Evolutionary conservation across 2,797 vertebrate genomes (phyloP).

Genomic region (Sarcoramphus papa): DNA sequence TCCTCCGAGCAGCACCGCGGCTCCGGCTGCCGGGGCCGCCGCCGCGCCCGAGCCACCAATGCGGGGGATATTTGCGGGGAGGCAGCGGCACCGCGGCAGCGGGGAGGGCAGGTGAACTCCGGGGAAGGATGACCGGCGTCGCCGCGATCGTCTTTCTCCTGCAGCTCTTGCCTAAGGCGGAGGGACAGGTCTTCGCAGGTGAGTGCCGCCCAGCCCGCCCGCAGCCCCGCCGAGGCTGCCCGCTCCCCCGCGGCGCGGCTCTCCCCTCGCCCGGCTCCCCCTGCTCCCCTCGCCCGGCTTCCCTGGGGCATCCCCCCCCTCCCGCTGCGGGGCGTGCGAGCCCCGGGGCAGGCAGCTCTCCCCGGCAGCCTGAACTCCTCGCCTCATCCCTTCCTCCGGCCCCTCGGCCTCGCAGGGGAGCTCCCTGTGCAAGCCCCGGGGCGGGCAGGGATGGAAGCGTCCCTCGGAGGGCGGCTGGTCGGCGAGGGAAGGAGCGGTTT

Average conservation of each 20-base stretch:
- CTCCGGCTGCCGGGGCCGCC: constrained; percentile 4
- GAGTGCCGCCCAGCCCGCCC: constrained; percentile 4
- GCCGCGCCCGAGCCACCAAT: constrained; percentile 40
- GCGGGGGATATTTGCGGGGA: constrained; percentile 34
- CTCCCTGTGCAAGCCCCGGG: neutral
- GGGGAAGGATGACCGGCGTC: constrained; percentile 72
- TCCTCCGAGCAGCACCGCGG: constrained; percentile 56
- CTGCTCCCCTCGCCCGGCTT: too few species aligned
- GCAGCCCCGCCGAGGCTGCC: neutral
- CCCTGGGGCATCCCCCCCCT: neutral
- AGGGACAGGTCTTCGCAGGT: constrained; percentile 76
- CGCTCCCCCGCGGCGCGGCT: neutral
- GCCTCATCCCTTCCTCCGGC: neutral
- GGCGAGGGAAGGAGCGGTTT: neutral
- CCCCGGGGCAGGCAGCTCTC: neutral
- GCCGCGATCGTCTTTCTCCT: constrained; percentile 69
- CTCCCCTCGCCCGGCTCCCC: neutral
- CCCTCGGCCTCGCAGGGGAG: neutral
- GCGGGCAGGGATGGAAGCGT: neutral
- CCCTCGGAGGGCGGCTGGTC: neutral
- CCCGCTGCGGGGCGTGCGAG: neutral
- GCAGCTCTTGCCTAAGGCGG: constrained; percentile 63
- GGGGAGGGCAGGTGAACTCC: constrained; percentile 73
- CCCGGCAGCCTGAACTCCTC: neutral
- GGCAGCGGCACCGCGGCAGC: constrained; percentile 55